phyloP scores from a whole-genome alignment of 1,140 invertebrate species.

The Aphis gossypii region DNA sequence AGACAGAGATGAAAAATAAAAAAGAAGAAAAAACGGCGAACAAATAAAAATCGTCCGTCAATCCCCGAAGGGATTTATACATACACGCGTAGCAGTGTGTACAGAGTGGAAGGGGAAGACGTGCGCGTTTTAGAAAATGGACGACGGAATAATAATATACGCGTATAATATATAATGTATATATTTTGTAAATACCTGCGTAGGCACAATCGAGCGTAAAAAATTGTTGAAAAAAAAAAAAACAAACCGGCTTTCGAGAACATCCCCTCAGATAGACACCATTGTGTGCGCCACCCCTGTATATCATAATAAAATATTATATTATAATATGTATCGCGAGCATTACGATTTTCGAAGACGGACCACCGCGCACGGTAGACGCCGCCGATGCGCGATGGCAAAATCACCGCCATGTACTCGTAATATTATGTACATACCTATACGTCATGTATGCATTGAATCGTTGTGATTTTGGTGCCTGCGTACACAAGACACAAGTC shows the following conservation, averaged over 20 bases:
- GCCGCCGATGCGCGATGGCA: too few relatives aligned
- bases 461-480: not conserved
- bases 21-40: not conserved
- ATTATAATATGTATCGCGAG: not conserved
- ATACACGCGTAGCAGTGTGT: too few relatives aligned
- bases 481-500: not conserved
- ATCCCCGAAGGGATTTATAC: not conserved
- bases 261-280: not conserved
- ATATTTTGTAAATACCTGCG: too few relatives aligned
- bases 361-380: not conserved
- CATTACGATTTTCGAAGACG: conserved; percentile 3
- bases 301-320: not conserved
- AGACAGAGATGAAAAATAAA: not conserved
- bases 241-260: not conserved
- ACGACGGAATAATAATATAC: not conserved
- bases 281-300: conserved; percentile 12
- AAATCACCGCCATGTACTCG: not conserved
- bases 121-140: conserved; percentile 26
- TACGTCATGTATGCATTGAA: not conserved
- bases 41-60: conserved; percentile 18
- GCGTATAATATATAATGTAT: not conserved
- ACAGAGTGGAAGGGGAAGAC: not conserved
- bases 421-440: too few relatives aligned
- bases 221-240: not conserved
- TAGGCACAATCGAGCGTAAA: not conserved